Evolutionary conservation across 2,113 vertebrate species (phyloP), one percentile per base, ranked within the genome.

Genomic region (Neotoma lepida): DNA sequence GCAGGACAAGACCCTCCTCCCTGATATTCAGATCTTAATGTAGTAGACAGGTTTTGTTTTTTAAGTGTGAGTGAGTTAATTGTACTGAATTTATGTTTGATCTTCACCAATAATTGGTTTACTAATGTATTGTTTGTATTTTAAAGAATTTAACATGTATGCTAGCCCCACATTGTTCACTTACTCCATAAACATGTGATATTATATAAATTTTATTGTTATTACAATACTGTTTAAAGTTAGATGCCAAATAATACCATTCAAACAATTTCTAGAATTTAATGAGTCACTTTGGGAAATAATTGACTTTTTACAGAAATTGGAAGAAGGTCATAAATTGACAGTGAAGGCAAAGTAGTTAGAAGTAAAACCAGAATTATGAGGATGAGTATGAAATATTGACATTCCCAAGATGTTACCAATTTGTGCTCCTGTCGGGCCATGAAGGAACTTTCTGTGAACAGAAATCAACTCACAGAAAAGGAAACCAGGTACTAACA

Each of bases 361-460:
- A 70, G 4, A 3, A 87, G 46, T 58, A 88, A n/a, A 54, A 24
- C 3, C 0, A 84, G 0, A 3, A 30, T 93, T 92, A 66, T 80
- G 9, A n/a, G 15, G 13, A 51, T 39, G 93, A 92, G 73, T 12
- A 14, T 44, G 0, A 6, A 35, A 26, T n/a, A 17, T 95, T 93
- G 87, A 64, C 0, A 64, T 87, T 68, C 96, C 26, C 5, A 96
- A 97, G 68, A 97, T 97, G 90, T 58, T 98, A 97, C 35, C 90
- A 82, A 0, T 98, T 96, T 92, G 74, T 91, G 33, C 97, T 94
- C 58, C 95, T 97, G 33, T 97, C 98, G 24, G 98, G 98, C 80
- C 99, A 98, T 99, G 98, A 99, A 98, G 98, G 98, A 91, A 84
- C 95, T 56, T 98, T 98, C 94, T 99, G 98, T 97, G 98, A 99